Conservation (phyloP, 2,888 invertebrate species). For the Encarsia formosa region DNA sequence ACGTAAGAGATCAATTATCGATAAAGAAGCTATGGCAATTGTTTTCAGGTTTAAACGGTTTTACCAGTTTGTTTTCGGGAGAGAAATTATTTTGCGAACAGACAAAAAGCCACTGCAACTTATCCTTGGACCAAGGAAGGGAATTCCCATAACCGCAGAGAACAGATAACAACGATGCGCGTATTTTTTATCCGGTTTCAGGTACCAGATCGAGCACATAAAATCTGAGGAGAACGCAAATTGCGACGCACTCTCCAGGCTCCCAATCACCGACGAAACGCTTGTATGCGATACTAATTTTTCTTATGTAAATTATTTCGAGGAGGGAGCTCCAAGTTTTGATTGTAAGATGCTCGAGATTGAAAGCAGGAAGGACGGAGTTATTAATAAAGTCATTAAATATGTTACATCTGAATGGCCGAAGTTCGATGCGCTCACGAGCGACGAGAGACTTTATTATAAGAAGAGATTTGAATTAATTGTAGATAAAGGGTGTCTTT, state of each 20-base stretch:
- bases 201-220: conserved; percentile 13
- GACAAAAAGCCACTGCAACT: conserved; percentile 42
- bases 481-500: conserved; percentile 22
- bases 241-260: conserved; percentile 14
- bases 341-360: conserved; percentile 14
- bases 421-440: conserved; percentile 3
- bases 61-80: conserved; percentile 23
- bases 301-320: conserved; percentile 17
- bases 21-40: conserved; percentile 29
- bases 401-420: conserved; percentile 21
- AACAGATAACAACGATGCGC: conserved; percentile 36
- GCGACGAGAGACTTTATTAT: conserved; percentile 3
- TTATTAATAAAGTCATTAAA: conserved; percentile 9
- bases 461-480: conserved; percentile 10
- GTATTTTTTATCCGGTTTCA: conserved; percentile 14
- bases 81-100: conserved; percentile 34
- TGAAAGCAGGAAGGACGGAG: conserved; percentile 18
- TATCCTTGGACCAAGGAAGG: conserved; percentile 33
- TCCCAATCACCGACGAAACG: conserved; percentile 14
- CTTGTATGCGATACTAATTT: conserved; percentile 7
- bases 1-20: conserved; percentile 23
- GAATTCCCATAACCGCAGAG: conserved; percentile 31
- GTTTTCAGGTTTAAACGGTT: conserved; percentile 1
- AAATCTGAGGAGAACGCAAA: conserved; percentile 14
- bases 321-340: conserved; percentile 6